Evolutionary conservation across 2,888 invertebrate genomes (phyloP), one percentile per base, ranked within the genome.

Genomic region (Drosophila mayaguana): DNA sequence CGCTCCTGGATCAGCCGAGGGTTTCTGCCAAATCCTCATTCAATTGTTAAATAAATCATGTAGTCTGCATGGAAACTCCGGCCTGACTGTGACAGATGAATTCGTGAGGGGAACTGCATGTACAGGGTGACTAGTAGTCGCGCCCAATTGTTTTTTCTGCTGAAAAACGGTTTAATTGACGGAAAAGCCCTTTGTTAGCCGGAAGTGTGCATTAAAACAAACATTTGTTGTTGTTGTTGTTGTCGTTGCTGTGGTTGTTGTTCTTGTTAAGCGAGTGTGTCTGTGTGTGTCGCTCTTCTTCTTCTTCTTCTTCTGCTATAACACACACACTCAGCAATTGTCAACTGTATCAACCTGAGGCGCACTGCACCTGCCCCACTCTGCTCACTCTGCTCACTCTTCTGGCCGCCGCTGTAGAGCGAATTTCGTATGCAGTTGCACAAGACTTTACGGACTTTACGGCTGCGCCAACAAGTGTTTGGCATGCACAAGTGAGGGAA

Each of bases 151-250:
- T 34, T 50, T 28, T 71, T 60, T 65, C 43, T 61, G 55, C 34
- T 25, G 61, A 57, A 60, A 75, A 72, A 67, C 48, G 65, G 79
- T 74, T 81, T 80, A 81, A 77, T 77, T 64, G 76, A 81, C 81
- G 81, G 81, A 82, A 82, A 81, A 81, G 82, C 75, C 70, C 51
- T 43, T 14, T 53, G 34, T 53, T 54, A 61, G 63, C 69, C 83
- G 82, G 82, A 83, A 82, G 75, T 82, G 64, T 54, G 46, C 64
- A 63, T 40, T 57, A 51, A 54, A 40, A 22, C 22, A 43, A 32
- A 46, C 63, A 60, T 20, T 62, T 72, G 40, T 56, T 60, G 59
- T 22, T 22, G 20, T 16, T 67, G 57, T 18, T 42, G 16, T 11
- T 67, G 48, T 22, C 22, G 14, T 16, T 67, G 57, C 18, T 38